These are phyloP conservation scores for Trichogramma pretiosum DNA, from an alignment of 1,140 invertebrate species.

Conservation along the genomic window DNA sequence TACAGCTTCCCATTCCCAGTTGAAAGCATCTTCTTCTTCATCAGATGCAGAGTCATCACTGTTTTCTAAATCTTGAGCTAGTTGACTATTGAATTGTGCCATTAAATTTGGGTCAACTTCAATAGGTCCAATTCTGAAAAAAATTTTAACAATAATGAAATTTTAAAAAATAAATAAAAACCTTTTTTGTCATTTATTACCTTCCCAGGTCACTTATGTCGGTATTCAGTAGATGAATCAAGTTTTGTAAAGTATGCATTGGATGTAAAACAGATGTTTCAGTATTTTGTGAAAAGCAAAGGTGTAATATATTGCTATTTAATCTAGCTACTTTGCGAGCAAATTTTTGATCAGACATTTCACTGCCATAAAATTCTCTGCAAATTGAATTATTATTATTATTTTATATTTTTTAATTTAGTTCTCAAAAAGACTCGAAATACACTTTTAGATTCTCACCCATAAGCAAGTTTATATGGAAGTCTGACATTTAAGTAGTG, in stretches of 20 bases:
- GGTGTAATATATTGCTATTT: slow-evolving; percentile 72
- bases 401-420: slow-evolving; percentile 2
- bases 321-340: slow-evolving; percentile 63
- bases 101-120: slow-evolving; percentile 48
- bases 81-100: slow-evolving; percentile 51
- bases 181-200: slow-evolving; percentile 33
- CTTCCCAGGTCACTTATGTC: slow-evolving; percentile 60
- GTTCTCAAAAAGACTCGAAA: background rate
- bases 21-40: slow-evolving; percentile 57
- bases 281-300: slow-evolving; percentile 73
- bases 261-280: slow-evolving; percentile 55
- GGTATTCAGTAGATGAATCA: slow-evolving; percentile 60
- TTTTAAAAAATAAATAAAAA: slow-evolving; percentile 10
- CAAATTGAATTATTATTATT: slow-evolving; percentile 29
- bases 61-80: slow-evolving; percentile 51
- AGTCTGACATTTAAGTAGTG: slow-evolving; percentile 68
- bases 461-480: slow-evolving; percentile 67
- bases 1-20: slow-evolving; percentile 62
- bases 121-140: slow-evolving; percentile 49
- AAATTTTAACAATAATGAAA: slow-evolving; percentile 9
- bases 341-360: slow-evolving; percentile 65
- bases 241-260: slow-evolving; percentile 63
- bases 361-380: slow-evolving; percentile 66
- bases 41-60: slow-evolving; percentile 57
- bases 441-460: slow-evolving; percentile 41